Conservation (phyloP, 1,140 invertebrate species). For the Formica selysi region DNA sequence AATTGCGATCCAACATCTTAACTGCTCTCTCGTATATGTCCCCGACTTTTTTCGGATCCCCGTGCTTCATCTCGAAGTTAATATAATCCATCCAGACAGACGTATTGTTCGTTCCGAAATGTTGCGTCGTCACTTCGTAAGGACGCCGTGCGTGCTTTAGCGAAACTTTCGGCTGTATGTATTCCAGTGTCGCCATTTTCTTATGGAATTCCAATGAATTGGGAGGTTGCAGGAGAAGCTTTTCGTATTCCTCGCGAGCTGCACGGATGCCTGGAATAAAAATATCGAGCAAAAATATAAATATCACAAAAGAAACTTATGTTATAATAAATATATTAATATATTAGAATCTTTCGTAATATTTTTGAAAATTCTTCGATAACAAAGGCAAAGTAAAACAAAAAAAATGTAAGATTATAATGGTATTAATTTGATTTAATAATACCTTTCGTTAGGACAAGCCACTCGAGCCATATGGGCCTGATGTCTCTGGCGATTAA, state of each 20-base stretch:
- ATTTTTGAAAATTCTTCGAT: not conserved
- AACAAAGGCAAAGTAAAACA: not conserved
- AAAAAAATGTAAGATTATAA: conserved; percentile 13
- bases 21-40: conserved; percentile 86
- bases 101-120: conserved; percentile 86
- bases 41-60: conserved; percentile 83
- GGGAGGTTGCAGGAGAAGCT: conserved; percentile 82
- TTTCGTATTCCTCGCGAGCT: conserved; percentile 84
- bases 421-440: conserved; percentile 5
- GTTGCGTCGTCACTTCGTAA: conserved; percentile 84
- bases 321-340: conserved; percentile 17
- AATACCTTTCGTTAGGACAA: conserved; percentile 83
- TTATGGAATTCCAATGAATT: conserved; percentile 85
- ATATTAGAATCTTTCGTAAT: too few relatives aligned
- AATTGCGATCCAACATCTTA: conserved; percentile 81
- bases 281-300: conserved; percentile 18
- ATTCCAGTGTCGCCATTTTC: conserved; percentile 87
- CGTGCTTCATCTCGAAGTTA: conserved; percentile 87
- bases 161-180: conserved; percentile 82
- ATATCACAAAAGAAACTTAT: conserved; percentile 16
- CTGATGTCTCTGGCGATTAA: conserved; percentile 84
- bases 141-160: conserved; percentile 82
- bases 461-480: conserved; percentile 86
- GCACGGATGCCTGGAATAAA: conserved; percentile 81
- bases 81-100: conserved; percentile 89